A percentile compares a stretch with the other conserved stretches of the same genome.
These are phyloP conservation scores for Yponomeuta malinellus DNA, from an alignment of 2,888 invertebrate species.

Conservation along the genomic window DNA sequence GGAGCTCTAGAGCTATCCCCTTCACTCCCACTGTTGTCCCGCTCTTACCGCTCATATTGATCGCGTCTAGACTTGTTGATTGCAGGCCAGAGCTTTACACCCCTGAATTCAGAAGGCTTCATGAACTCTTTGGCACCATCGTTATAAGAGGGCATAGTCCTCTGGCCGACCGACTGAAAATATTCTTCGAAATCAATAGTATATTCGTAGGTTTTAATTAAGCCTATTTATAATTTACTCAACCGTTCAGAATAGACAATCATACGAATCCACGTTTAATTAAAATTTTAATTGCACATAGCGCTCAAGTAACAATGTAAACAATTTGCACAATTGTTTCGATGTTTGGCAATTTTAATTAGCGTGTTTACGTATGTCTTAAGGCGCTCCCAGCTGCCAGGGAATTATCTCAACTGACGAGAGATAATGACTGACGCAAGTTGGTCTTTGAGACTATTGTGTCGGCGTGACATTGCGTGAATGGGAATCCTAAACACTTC, in stretches of 20 bases:
- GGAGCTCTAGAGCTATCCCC: neutral
- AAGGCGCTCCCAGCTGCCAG: slow-evolving; percentile 12
- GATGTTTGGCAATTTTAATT: neutral
- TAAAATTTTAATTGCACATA: neutral
- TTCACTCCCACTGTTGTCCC: slow-evolving; percentile 7
- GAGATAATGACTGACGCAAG: slow-evolving; percentile 42
- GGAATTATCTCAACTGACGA: slow-evolving; percentile 30
- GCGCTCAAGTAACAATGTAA: no score
- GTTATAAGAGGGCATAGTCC: slow-evolving; percentile 1
- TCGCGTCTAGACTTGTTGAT: slow-evolving; percentile 74
- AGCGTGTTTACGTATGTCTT: neutral
- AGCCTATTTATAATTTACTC: neutral
- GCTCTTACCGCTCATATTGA: slow-evolving; percentile 57
- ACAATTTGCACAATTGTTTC: no score
- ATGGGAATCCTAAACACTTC: neutral
- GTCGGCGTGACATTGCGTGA: slow-evolving; percentile 3
- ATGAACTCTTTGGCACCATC: slow-evolving; percentile 11
- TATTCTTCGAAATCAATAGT: neutral
- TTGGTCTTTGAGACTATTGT: slow-evolving; percentile 18
- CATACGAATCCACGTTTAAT: neutral
- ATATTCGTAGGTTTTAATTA: neutral
- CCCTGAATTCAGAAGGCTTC: slow-evolving; percentile 33
- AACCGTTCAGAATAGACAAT: neutral
- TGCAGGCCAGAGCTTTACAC: slow-evolving; percentile 44
- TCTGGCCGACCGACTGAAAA: slow-evolving; percentile 17